phyloP scores from a whole-genome alignment of 2,113 vertebrate genomes.

The Oryzias curvinotus region DNA sequence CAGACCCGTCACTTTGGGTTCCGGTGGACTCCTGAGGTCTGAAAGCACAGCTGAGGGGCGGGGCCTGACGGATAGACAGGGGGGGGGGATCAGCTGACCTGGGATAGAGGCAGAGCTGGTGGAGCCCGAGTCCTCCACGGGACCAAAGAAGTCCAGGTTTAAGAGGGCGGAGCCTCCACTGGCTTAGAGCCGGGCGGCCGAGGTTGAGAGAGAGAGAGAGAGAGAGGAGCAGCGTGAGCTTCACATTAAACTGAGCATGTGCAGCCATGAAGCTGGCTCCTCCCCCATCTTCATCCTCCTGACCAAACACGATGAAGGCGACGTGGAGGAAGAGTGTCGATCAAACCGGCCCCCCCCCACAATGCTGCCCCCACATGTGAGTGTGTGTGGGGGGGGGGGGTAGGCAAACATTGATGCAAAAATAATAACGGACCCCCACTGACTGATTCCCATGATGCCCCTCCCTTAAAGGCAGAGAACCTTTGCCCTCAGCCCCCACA shows the following conservation, averaged over 20 bases:
- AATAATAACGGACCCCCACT: too few species aligned
- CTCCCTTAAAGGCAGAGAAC: too few species aligned
- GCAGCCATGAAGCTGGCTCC: neutral
- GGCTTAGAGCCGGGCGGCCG: slow-evolving; percentile 76
- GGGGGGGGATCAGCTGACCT: slow-evolving; percentile 88
- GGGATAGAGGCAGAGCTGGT: slow-evolving; percentile 91
- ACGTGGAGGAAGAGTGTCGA: too few species aligned
- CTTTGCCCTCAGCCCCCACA: too few species aligned
- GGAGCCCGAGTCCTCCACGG: slow-evolving; percentile 97
- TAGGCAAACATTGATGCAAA: too few species aligned
- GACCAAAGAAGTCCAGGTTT: slow-evolving; percentile 99
- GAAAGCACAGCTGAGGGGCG: neutral
- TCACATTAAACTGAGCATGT: slow-evolving; percentile 19
- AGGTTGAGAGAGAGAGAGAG: slow-evolving; percentile 34
- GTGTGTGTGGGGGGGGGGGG: too few species aligned
- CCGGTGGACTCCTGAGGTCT: too few species aligned
- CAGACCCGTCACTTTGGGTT: neutral
- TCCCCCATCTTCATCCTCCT: too few species aligned
- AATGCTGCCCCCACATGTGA: too few species aligned
- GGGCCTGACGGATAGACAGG: neutral
- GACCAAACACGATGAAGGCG: too few species aligned
- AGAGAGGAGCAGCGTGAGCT: slow-evolving; percentile 40
- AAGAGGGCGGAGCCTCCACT: slow-evolving; percentile 98
- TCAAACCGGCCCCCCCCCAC: too few species aligned
- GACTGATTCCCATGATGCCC: too few species aligned